Conservation (phyloP, 2,888 invertebrate genomes). For the Pilophorus perplexus region DNA sequence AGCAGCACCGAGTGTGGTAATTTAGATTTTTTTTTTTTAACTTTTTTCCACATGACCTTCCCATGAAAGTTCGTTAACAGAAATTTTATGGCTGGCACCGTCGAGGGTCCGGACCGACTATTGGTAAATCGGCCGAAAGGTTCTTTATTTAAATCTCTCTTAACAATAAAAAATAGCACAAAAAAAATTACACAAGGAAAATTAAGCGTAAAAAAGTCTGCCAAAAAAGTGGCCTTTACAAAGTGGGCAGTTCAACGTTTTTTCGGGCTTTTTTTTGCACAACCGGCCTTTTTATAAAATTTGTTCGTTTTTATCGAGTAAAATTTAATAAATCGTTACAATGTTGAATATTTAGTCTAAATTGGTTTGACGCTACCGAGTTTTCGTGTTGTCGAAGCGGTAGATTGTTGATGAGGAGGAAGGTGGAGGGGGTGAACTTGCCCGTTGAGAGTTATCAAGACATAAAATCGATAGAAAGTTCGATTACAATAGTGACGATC, state of each 20-base stretch:
- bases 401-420: neutral
- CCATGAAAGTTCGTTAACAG: neutral
- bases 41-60: neutral
- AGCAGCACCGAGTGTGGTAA: too few species aligned
- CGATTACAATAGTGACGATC: too few species aligned
- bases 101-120: too few species aligned
- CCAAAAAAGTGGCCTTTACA: slow-evolving; percentile 26
- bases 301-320: neutral
- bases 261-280: slow-evolving; percentile 41
- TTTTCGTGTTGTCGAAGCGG: neutral
- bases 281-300: slow-evolving; percentile 42
- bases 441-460: neutral
- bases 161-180: slow-evolving; percentile 3
- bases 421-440: too few species aligned
- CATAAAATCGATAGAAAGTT: too few species aligned
- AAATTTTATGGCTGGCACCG: too few species aligned
- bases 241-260: slow-evolving; percentile 11
- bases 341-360: neutral
- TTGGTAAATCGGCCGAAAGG: too few species aligned
- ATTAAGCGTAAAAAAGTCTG: slow-evolving; percentile 34
- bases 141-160: neutral
- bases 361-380: neutral
- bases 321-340: neutral
- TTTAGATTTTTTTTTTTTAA: neutral
- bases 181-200: slow-evolving; percentile 10